Conservation (phyloP, 2,797 vertebrate genomes). For the Sebastes itinus region DNA sequence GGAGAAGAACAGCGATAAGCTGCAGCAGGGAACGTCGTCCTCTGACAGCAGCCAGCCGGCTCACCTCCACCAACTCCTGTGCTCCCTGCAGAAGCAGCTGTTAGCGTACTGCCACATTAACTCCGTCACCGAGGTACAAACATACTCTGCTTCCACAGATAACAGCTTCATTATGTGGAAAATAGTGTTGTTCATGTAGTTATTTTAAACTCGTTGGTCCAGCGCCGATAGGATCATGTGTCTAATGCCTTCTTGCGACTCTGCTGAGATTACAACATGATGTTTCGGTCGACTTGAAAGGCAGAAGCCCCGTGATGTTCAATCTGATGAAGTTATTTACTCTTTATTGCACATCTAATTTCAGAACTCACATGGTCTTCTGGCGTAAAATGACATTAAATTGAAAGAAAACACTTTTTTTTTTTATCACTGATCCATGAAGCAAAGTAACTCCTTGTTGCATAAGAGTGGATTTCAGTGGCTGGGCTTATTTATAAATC, state of each 20-base stretch:
- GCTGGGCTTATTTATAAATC: background rate
- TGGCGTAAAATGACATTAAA: background rate
- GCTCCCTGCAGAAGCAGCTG: constrained; percentile 96
- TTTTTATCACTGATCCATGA: background rate
- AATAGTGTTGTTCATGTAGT: background rate
- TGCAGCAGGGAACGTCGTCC: constrained; percentile 89
- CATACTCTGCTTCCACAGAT: background rate
- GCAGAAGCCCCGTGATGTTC: background rate
- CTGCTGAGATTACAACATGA: background rate
- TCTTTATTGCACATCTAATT: background rate
- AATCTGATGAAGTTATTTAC: background rate
- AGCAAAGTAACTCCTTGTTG: background rate
- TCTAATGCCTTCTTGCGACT: background rate
- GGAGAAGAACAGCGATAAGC: constrained; percentile 98
- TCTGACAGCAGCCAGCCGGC: constrained; percentile 97
- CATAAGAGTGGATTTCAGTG: background rate
- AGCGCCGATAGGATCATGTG: background rate
- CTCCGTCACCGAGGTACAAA: constrained; percentile 89
- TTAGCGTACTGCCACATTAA: constrained; percentile 96
- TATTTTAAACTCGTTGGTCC: background rate
- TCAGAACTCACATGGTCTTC: constrained; percentile 1
- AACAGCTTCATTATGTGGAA: background rate
- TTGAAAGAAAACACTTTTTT: background rate
- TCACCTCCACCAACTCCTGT: constrained; percentile 96
- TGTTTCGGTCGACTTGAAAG: background rate